phyloP scores from a whole-genome alignment of 2,113 vertebrate genomes.

The Anolis carolinensis region DNA sequence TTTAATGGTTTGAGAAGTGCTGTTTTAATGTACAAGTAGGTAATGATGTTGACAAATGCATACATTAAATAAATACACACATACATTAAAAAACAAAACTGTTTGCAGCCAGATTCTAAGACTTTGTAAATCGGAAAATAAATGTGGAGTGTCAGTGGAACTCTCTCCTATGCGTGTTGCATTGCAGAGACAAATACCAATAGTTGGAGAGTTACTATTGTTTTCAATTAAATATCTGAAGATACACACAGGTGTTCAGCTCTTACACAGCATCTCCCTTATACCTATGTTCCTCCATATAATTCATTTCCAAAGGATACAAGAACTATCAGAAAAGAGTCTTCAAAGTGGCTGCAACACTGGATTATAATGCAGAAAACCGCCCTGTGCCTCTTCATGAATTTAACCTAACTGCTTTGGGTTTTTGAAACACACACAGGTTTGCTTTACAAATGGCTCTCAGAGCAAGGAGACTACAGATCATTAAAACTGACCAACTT shows the following conservation, averaged over 20 bases:
- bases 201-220: not conserved
- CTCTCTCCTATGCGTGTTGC: no score
- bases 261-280: not conserved
- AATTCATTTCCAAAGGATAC: not conserved
- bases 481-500: not conserved
- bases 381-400: not conserved
- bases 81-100: not conserved
- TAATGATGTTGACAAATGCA: no score
- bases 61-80: not conserved
- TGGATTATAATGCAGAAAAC: not conserved
- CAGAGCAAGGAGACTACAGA: not conserved
- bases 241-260: not conserved
- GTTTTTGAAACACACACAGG: not conserved
- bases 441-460: not conserved
- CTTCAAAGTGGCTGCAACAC: not conserved
- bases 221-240: not conserved
- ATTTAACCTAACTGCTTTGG: not conserved
- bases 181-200: no score
- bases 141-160: not conserved
- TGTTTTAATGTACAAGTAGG: no score
- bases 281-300: not conserved
- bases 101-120: not conserved
- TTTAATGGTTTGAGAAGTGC: not conserved
- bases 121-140: not conserved
- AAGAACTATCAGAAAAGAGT: not conserved